phyloP scores from a whole-genome alignment of 2,888 invertebrate genomes.

The Cordilura impudica region DNA sequence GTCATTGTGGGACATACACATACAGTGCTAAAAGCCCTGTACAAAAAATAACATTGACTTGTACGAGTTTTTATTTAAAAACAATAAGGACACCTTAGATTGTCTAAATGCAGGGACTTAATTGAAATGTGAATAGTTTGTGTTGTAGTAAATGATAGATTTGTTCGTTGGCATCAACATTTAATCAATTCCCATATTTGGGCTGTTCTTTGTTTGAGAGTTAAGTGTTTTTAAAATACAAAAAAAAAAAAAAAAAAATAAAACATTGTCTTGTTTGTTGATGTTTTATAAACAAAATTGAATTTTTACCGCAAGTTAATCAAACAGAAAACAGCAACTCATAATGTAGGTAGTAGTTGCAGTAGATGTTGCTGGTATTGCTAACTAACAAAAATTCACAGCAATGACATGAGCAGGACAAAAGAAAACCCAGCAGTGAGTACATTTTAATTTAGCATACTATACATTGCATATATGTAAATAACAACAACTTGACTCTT shows the following conservation, averaged over 20 bases:
- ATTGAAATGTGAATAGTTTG: conserved; percentile 55
- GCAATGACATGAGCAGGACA: not conserved
- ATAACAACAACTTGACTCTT: not conserved
- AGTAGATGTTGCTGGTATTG: not conserved
- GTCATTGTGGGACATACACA: not conserved
- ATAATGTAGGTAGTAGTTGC: conserved; percentile 30
- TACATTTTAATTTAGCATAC: not conserved
- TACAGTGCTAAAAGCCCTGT: no score
- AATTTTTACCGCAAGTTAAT: conserved; percentile 36
- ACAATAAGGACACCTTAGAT: conserved; percentile 28
- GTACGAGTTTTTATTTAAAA: no score
- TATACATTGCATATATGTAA: not conserved
- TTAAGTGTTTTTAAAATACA: not conserved
- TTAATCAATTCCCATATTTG: not conserved
- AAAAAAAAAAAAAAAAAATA: not conserved
- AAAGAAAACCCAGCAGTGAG: not conserved
- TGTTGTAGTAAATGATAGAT: conserved; percentile 33
- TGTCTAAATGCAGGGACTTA: conserved; percentile 45
- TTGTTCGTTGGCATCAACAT: not conserved
- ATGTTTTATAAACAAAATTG: conserved; percentile 12
- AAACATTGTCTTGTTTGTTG: not conserved
- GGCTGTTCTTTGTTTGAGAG: not conserved
- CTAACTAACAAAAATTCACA: not conserved
- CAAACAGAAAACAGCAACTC: conserved; percentile 45
- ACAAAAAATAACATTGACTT: no score